phyloP scores from a whole-genome alignment of 2,888 invertebrate genomes.

The Buathra laborator region DNA sequence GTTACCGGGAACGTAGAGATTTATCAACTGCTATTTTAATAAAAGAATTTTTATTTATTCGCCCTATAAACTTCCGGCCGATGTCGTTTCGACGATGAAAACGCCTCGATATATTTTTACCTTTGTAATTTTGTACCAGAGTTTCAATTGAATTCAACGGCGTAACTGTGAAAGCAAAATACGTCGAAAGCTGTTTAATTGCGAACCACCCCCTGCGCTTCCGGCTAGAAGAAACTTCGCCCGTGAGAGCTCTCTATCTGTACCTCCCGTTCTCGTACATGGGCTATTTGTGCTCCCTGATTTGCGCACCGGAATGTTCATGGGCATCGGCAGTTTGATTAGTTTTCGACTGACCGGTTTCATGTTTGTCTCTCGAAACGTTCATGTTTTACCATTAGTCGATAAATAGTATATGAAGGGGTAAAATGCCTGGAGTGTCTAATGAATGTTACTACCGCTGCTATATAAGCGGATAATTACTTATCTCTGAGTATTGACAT shows the following conservation, averaged over 20 bases:
- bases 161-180: background rate
- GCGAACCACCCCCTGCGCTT: conserved; percentile 10
- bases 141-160: conserved; percentile 12
- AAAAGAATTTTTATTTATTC: conserved; percentile 28
- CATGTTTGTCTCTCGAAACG: conserved; percentile 34
- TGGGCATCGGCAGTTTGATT: conserved; percentile 35
- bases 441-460: conserved; percentile 11
- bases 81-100: background rate
- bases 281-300: conserved; percentile 26
- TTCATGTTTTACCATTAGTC: conserved; percentile 18
- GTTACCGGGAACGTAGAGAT: conserved; percentile 36
- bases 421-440: background rate
- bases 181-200: conserved; percentile 35
- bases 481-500: conserved; percentile 30
- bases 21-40: conserved; percentile 55
- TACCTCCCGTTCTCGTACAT: background rate
- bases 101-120: conserved; percentile 18
- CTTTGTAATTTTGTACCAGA: background rate
- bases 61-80: background rate
- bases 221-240: conserved; percentile 34
- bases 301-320: conserved; percentile 29
- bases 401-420: conserved; percentile 12
- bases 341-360: conserved; percentile 39
- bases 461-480: conserved; percentile 1
- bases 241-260: background rate